Percentiles rank a stretch among this genome's conserved stretches.
These are phyloP conservation scores for Pemphigus obesinymphae DNA, from an alignment of 1,140 invertebrate genomes.

Conservation along the genomic window DNA sequence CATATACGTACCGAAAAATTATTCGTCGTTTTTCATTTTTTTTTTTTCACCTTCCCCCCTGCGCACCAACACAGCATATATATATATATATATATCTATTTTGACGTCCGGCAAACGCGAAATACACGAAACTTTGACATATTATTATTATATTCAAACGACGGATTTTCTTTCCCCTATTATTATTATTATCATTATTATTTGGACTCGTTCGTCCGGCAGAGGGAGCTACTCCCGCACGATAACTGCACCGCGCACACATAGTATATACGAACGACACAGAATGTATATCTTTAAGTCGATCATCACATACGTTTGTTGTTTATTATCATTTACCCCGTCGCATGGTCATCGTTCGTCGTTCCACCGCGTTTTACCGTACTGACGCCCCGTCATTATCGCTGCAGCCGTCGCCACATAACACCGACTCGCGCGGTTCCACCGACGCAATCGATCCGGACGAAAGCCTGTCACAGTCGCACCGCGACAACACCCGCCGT, in stretches of 20 bases:
- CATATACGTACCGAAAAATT: not conserved
- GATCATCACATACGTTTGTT: conserved; percentile 10
- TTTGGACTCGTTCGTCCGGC: not conserved
- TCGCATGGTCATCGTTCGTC: not conserved
- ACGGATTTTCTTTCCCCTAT: not conserved
- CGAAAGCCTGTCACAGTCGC: not conserved
- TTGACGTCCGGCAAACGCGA: not conserved
- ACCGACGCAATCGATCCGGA: no score
- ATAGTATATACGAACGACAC: no score
- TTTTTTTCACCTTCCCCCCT: not conserved
- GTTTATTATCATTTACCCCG: conserved; percentile 3
- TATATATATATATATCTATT: no score
- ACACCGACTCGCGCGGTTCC: not conserved
- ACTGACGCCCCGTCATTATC: no score
- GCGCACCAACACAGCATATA: no score
- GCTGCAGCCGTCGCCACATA: not conserved
- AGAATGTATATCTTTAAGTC: conserved; percentile 8
- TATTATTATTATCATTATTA: not conserved
- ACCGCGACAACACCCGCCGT: no score
- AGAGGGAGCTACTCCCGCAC: conserved; percentile 8
- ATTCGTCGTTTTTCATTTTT: not conserved
- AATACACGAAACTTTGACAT: not conserved
- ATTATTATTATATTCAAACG: no score
- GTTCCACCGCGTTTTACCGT: not conserved
- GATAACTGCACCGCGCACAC: not conserved